Evolutionary conservation across 2,888 invertebrate species (phyloP).

Genomic region (Dolichopus griseipennis): DNA sequence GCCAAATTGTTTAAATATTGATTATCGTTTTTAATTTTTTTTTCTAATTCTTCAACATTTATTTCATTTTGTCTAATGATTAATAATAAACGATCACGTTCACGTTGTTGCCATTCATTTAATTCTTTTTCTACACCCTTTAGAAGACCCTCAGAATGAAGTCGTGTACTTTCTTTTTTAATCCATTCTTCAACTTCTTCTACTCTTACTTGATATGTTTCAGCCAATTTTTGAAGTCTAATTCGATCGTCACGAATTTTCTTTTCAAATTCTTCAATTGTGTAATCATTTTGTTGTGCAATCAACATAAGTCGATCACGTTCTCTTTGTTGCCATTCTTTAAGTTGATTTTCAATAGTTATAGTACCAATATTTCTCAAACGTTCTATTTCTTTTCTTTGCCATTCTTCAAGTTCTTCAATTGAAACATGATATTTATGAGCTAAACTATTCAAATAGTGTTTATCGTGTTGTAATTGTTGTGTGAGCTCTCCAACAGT

Average conservation of each 20-base stretch:
- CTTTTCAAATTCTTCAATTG: slow-evolving; percentile 37
- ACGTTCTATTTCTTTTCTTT: slow-evolving; percentile 35
- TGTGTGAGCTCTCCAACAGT: slow-evolving; percentile 33
- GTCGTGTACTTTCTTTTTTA: slow-evolving; percentile 32
- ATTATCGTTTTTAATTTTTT: slow-evolving; percentile 35
- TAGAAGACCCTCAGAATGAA: slow-evolving; percentile 35
- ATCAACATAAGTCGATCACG: slow-evolving; percentile 32
- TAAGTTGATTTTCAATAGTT: slow-evolving; percentile 28
- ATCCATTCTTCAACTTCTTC: slow-evolving; percentile 40
- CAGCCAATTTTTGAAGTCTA: slow-evolving; percentile 32
- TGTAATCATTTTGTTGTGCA: slow-evolving; percentile 34
- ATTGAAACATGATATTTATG: slow-evolving; percentile 36
- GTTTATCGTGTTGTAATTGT: slow-evolving; percentile 33
- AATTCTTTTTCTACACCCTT: slow-evolving; percentile 36
- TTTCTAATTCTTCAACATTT: slow-evolving; percentile 36
- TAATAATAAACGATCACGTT: slow-evolving; percentile 33
- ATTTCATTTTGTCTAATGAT: slow-evolving; percentile 34
- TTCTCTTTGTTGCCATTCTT: slow-evolving; percentile 37
- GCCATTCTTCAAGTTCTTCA: slow-evolving; percentile 39
- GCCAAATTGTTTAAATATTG: slow-evolving; percentile 33
- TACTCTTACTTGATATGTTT: slow-evolving; percentile 35
- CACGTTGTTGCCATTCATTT: slow-evolving; percentile 35
- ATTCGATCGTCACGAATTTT: slow-evolving; percentile 35
- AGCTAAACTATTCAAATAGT: slow-evolving; percentile 33
- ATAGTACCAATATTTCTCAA: slow-evolving; percentile 31